Conservation (phyloP, 2,888 invertebrate species). For the Synanthedon myopaeformis region DNA sequence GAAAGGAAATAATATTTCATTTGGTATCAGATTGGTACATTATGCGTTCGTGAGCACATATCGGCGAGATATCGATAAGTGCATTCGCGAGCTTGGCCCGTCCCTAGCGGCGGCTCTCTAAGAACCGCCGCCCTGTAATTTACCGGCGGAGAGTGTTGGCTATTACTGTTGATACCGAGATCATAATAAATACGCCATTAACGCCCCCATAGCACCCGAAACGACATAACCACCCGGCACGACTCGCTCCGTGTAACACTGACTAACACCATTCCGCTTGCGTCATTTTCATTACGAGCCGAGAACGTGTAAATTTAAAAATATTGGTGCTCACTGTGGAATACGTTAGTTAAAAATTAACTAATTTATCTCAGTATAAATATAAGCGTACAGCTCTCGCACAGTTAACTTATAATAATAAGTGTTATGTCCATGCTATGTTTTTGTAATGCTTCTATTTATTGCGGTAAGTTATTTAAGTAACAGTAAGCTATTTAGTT, state of each 20-base stretch:
- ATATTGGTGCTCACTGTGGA: constrained; percentile 23
- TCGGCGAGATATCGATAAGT: constrained; percentile 55
- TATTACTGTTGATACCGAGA: constrained; percentile 68
- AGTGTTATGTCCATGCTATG: constrained; percentile 1
- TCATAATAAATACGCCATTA: constrained; percentile 71
- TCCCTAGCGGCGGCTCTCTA: constrained; percentile 45
- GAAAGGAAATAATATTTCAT: constrained; percentile 40
- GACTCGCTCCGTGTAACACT: neutral
- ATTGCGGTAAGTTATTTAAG: too few species aligned
- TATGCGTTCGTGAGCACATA: constrained; percentile 34
- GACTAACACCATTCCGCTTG: neutral
- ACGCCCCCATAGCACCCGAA: constrained; percentile 67
- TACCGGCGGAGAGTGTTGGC: constrained; percentile 68
- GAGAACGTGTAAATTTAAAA: constrained; percentile 33
- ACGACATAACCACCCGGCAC: constrained; percentile 44
- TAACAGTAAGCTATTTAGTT: too few species aligned
- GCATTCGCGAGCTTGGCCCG: constrained; percentile 17
- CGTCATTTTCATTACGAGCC: neutral
- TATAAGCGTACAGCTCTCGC: constrained; percentile 8
- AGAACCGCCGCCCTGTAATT: constrained; percentile 68
- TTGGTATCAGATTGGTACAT: constrained; percentile 39
- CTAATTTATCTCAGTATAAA: constrained; percentile 13
- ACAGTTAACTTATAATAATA: constrained; percentile 1
- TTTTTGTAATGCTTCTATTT: neutral
- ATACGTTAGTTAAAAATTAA: constrained; percentile 24